Evolutionary conservation across 2,797 vertebrate genomes (phyloP), one percentile per base, ranked within the genome.

Genomic region (Podarcis siculus): DNA sequence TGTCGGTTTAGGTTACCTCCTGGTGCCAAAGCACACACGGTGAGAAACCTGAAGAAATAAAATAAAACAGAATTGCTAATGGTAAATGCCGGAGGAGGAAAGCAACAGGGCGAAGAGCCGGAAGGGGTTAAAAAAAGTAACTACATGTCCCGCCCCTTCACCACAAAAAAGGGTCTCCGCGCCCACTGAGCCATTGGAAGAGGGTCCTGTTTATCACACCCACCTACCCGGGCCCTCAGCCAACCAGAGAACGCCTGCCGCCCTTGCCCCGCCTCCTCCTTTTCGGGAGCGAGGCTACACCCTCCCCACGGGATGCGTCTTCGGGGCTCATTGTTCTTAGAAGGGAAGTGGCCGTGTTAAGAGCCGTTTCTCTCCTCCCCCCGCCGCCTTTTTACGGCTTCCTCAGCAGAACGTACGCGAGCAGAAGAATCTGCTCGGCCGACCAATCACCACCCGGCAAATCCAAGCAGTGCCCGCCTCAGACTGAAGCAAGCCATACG

Each of bases 271-370:
- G 27, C 87, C 58, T 30, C 25, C 66, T 23, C 32, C 55, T 55
- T 67, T 78, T 64, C 23, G 17, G 72, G 37, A 66, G 78, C 6
- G 42, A 69, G 67, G 79, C 79, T 77, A 69, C 80, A 3, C 80
- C 75, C 79, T 35, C 69, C 64, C 58, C 89, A 87, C 86, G 86
- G 90, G 89, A 93, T 58, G 84, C 92, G 91, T 94, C 90, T 89
- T 35, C 32, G 6, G 25, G 27, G 86, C 27, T 92, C 86, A 95
- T 95, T 95, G 95, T 95, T 95, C 94, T 95, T 75, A 77, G 61
- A 55, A 90, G 91, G 94, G 92, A 94, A 94, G 67, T 21, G 42
- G 39, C n/a, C 32, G 45, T 76, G 66, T 76, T 37, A 23, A 15
- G 10, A 17, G 23, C 2, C 21, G 15, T 37, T 45, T 35, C 6